Base-by-base conservation (phyloP, 2,888 invertebrate species). In the Orchesella flavescens region DNA sequence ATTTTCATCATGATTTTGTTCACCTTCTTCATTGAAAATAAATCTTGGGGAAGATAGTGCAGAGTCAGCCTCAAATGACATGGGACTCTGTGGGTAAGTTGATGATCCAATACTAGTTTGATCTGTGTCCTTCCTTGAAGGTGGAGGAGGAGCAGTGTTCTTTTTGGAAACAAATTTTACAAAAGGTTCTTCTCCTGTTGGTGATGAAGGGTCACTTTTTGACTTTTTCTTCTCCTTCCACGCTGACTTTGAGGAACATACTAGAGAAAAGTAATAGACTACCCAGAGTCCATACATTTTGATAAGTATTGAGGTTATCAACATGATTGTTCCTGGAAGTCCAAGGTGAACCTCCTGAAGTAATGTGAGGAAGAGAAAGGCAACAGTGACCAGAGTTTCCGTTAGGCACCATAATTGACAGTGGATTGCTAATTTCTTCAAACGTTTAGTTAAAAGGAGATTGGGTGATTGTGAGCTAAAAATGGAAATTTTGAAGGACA, bases 211-310 rank as follows among this genome's bases (percentile, higher is more conserved):
- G 55, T 9, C 10, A 5, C 55, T 2, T 15, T 55, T 55, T 61
- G 21, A 12, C 17, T 23, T 17, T 17, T 4, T 61, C 61, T 23
- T 4, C 21, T 17, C 19, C 17, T 13, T 61, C 61, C 21, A n/a
- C 12, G 21, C 61, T 23, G 23, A 21, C 5, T 71, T 71, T 21
- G 15, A 21, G 23, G 53, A 2, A 1, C 53, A 53, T 65, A 55
- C 72, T n/a, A 79, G 17, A 4, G 34, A 79, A 55, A 44, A 73
- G 19, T 73, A 79, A 44, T 55, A 79, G 9, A 79, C 55, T 12
- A 79, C 44, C 72, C 72, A 79, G 3, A 79, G 21, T 15, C 79
- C 79, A 66, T 63, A 15, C 5, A 79, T 17, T 61, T 79, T 72
- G 0, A 79, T 44, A 0, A 63, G 0, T 12, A n/a, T n/a, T 13